These are phyloP conservation scores for Hydrolagus affinis DNA, from an alignment of 2,113 vertebrate species.

Conservation along the genomic window DNA sequence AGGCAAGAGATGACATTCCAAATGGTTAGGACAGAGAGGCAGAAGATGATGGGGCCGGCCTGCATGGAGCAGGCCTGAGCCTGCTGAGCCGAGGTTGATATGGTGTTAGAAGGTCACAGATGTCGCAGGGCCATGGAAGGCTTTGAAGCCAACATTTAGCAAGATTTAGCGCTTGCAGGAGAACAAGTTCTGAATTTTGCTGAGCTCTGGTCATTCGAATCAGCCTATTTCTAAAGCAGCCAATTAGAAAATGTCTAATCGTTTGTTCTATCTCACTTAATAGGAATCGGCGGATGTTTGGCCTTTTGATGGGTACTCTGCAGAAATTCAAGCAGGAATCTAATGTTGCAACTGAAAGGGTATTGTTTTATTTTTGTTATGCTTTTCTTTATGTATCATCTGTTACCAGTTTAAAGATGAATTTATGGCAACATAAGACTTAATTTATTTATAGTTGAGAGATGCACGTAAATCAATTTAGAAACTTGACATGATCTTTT, in stretches of 20 bases:
- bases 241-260: neutral
- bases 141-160: too few species aligned
- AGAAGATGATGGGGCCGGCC: too few species aligned
- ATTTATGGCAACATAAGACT: neutral
- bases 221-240: neutral
- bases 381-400: neutral
- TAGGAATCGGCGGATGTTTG: constrained; percentile 98
- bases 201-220: too few species aligned
- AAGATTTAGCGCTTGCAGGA: too few species aligned
- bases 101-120: too few species aligned
- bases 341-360: constrained; percentile 84
- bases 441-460: neutral
- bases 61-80: too few species aligned
- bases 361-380: constrained; percentile 47
- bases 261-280: constrained; percentile 26
- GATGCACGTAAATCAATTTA: neutral
- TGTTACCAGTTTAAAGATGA: neutral
- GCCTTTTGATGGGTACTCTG: constrained; percentile 97
- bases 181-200: too few species aligned
- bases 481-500: too few species aligned
- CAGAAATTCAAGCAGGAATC: constrained; percentile 98
- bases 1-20: too few species aligned
- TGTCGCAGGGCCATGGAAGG: too few species aligned
- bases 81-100: too few species aligned
- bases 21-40: too few species aligned